Conservation (phyloP, 2,797 vertebrate genomes). For the Pseudocheirus occidentalis region DNA sequence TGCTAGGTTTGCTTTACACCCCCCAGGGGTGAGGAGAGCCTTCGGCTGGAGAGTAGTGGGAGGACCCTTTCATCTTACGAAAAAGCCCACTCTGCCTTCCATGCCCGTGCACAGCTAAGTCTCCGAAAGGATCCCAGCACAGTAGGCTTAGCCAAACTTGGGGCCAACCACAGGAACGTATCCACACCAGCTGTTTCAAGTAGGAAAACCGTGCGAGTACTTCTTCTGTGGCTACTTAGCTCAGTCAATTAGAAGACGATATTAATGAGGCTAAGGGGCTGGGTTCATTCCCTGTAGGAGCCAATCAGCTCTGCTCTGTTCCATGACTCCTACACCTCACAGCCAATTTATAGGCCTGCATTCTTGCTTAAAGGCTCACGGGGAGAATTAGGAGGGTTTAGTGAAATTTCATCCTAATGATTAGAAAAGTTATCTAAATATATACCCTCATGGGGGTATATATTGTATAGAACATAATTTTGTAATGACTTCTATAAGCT, state of each 20-base stretch:
- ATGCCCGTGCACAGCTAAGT: not conserved
- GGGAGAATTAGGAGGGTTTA: not conserved
- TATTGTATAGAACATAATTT: not conserved
- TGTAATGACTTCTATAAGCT: not conserved
- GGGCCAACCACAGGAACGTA: not conserved
- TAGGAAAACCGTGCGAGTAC: not conserved
- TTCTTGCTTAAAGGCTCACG: not conserved
- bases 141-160: not conserved
- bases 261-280: not conserved
- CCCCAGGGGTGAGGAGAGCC: not conserved
- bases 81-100: not conserved
- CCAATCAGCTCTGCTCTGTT: not conserved
- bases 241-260: not conserved
- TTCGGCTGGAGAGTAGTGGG: not conserved
- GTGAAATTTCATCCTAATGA: not conserved
- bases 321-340: not conserved
- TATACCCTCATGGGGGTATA: not conserved
- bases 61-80: not conserved
- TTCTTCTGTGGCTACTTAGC: not conserved
- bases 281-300: not conserved
- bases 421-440: not conserved
- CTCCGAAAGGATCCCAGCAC: not conserved
- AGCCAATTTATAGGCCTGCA: not conserved
- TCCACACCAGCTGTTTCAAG: conserved; percentile 6
- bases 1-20: not conserved